Conservation (phyloP, 2,113 vertebrate species). For the Uropsilus gracilis region DNA sequence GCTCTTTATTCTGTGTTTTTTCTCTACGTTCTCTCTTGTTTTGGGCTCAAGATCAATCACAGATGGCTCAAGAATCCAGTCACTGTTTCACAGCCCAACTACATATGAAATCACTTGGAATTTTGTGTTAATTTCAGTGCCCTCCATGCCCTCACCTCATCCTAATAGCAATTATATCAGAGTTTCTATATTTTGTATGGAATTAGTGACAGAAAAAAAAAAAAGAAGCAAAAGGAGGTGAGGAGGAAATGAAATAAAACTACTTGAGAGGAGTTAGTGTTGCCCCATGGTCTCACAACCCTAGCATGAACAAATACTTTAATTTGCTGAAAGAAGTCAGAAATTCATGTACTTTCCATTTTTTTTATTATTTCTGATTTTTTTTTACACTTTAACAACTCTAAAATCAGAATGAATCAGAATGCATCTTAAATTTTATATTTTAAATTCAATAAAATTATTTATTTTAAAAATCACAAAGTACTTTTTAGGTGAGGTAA, state of each 20-base stretch:
- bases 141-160: fast-evolving
- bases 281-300: neutral
- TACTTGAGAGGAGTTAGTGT: neutral
- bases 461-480: constrained; percentile 28
- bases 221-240: neutral
- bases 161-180: neutral
- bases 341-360: neutral
- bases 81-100: neutral
- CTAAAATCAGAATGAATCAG: neutral
- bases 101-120: neutral
- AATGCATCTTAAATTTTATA: neutral
- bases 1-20: neutral
- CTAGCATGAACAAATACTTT: neutral
- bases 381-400: constrained; percentile 31
- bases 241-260: neutral
- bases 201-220: neutral
- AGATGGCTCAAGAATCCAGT: neutral
- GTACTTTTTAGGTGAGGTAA: neutral
- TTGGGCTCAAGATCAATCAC: neutral
- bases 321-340: neutral
- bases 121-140: neutral
- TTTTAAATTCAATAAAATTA: neutral
- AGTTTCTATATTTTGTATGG: neutral
- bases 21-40: neutral
- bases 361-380: neutral